Evolutionary conservation across 2,113 vertebrate genomes (phyloP).

Genomic region (Ciconia maguari): DNA sequence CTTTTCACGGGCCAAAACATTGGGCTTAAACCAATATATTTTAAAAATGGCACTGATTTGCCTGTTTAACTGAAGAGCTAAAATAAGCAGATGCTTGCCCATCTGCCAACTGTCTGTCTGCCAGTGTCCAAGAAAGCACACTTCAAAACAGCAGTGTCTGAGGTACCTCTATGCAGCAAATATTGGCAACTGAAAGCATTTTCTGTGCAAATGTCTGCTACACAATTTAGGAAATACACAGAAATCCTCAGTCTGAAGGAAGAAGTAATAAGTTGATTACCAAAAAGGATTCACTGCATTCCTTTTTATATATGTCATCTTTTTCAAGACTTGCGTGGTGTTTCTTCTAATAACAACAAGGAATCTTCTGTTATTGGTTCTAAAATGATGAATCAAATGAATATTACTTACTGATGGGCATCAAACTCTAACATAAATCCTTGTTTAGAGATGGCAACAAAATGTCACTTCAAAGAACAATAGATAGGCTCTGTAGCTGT

Average conservation of each 20-base stretch:
- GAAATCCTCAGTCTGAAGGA: background rate
- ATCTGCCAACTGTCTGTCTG: background rate
- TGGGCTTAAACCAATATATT: background rate
- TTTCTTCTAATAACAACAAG: background rate
- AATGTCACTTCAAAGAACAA: background rate
- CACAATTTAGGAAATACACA: background rate
- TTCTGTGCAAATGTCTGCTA: background rate
- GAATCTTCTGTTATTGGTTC: background rate
- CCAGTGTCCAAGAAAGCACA: background rate
- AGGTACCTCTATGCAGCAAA: background rate
- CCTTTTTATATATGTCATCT: background rate
- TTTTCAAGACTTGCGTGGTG: background rate
- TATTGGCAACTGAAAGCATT: background rate
- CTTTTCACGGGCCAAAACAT: background rate
- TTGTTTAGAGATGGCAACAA: background rate
- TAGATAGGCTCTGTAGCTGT: background rate
- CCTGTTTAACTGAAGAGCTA: background rate
- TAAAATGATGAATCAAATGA: background rate
- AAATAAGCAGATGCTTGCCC: constrained; percentile 11
- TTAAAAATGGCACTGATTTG: background rate
- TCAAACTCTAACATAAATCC: background rate
- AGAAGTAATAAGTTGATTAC: background rate
- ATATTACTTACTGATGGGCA: background rate
- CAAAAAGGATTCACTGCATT: background rate
- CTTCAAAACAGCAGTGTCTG: background rate